Evolutionary conservation across 2,113 vertebrate species (phyloP).

Genomic region (Blennius ocellaris): DNA sequence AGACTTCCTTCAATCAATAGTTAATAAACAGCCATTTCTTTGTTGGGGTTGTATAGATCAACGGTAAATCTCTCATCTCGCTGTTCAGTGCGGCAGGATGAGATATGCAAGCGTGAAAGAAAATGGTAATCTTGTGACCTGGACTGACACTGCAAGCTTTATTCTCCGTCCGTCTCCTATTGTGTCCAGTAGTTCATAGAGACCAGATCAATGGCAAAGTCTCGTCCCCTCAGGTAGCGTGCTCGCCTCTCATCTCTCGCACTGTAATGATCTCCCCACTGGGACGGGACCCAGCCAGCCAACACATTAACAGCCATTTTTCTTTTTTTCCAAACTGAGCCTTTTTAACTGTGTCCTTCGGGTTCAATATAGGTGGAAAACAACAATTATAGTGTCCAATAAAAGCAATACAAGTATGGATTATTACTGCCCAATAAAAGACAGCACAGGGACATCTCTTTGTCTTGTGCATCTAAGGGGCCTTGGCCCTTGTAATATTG

Average conservation of each 20-base stretch:
- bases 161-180: constrained; percentile 29
- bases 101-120: constrained; percentile 30
- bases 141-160: constrained; percentile 45
- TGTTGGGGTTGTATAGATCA: too few relatives aligned
- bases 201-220: constrained; percentile 66
- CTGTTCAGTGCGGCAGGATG: not conserved
- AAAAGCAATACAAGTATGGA: constrained; percentile 51
- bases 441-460: constrained; percentile 2
- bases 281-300: constrained; percentile 58
- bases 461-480: constrained; percentile 11
- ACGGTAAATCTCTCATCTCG: not conserved
- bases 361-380: constrained; percentile 53
- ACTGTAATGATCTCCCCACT: constrained; percentile 67
- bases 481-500: not conserved
- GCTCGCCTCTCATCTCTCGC: constrained; percentile 64
- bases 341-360: constrained; percentile 57
- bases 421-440: constrained; percentile 55
- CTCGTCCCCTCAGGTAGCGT: constrained; percentile 57
- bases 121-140: constrained; percentile 62
- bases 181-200: constrained; percentile 55
- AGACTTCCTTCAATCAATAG: constrained; percentile 15
- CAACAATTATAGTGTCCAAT: constrained; percentile 54
- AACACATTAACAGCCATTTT: constrained; percentile 73
- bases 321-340: constrained; percentile 28
- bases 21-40: constrained; percentile 15